Conservation (phyloP, 2,888 invertebrate species). For the Hedychridium roseum region DNA sequence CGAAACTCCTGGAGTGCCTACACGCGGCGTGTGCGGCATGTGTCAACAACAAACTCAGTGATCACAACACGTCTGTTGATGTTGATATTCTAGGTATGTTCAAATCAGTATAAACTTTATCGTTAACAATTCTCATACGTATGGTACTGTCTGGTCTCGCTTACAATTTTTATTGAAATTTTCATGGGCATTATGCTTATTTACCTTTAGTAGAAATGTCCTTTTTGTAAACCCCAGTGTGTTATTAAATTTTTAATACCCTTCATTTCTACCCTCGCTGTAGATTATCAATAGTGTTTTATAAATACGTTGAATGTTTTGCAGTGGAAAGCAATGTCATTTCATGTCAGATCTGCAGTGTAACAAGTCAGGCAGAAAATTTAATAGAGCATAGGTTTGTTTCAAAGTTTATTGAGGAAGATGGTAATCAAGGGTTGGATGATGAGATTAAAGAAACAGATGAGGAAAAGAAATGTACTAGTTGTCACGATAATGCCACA, state of each 20-base stretch:
- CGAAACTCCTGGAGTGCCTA: slow-evolving; percentile 87
- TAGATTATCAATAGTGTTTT: background rate
- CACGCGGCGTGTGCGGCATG: slow-evolving; percentile 85
- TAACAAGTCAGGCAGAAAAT: slow-evolving; percentile 75
- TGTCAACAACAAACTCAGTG: slow-evolving; percentile 73
- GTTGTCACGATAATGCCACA: slow-evolving; percentile 83
- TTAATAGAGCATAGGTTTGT: slow-evolving; percentile 88
- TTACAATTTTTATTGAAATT: background rate
- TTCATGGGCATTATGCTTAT: background rate
- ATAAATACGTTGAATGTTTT: slow-evolving; percentile 17
- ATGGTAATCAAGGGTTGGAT: slow-evolving; percentile 61
- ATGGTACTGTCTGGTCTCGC: background rate
- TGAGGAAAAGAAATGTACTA: slow-evolving; percentile 77
- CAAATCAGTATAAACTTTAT: slow-evolving; percentile 32
- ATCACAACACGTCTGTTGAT: slow-evolving; percentile 61
- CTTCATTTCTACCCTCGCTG: background rate
- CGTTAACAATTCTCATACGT: background rate
- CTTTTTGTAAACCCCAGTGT: background rate
- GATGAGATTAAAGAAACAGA: slow-evolving; percentile 49
- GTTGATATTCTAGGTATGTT: slow-evolving; percentile 61
- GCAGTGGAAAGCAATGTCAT: slow-evolving; percentile 58
- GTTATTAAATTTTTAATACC: background rate
- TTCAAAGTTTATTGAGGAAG: slow-evolving; percentile 70
- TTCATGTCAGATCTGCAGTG: slow-evolving; percentile 78
- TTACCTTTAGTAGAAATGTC: background rate